Evolutionary conservation across 2,888 invertebrate genomes (phyloP).

Genomic region (Cerceris ruficornis): DNA sequence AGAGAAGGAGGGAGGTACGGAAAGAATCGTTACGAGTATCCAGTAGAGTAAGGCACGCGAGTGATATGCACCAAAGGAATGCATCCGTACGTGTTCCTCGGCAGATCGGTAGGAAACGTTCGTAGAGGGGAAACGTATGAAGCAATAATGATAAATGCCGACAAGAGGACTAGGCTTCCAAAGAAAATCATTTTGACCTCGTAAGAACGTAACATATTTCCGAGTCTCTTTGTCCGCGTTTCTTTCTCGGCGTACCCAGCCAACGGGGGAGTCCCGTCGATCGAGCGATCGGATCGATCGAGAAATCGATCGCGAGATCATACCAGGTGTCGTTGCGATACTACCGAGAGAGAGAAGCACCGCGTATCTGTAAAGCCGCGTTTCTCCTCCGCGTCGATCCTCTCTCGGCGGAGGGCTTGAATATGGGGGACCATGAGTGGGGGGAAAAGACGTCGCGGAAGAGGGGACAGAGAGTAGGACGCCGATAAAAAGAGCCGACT

Average conservation of each 20-base stretch:
- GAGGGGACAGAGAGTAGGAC: constrained; percentile 43
- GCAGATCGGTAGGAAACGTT: constrained; percentile 19
- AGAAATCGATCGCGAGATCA: constrained; percentile 45
- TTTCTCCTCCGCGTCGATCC: constrained; percentile 36
- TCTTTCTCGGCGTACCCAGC: not conserved
- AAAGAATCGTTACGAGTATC: constrained; percentile 12
- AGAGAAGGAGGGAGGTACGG: constrained; percentile 6
- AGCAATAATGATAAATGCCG: constrained; percentile 41
- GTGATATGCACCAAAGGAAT: constrained; percentile 33
- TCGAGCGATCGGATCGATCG: constrained; percentile 14
- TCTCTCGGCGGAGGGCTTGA: constrained; percentile 20
- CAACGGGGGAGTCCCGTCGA: constrained; percentile 5
- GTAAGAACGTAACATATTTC: not conserved
- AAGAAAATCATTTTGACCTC: constrained; percentile 22
- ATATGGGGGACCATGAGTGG: constrained; percentile 24
- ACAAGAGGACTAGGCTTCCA: constrained; percentile 1
- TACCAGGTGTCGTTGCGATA: constrained; percentile 48
- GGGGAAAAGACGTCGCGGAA: constrained; percentile 19
- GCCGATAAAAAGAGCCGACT: constrained; percentile 31
- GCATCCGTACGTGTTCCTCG: constrained; percentile 17
- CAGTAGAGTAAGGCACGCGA: constrained; percentile 17
- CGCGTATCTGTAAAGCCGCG: constrained; percentile 28
- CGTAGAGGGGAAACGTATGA: constrained; percentile 11
- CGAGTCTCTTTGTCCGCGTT: constrained; percentile 7
- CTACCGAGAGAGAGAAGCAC: not conserved